Evolutionary conservation across 1,140 invertebrate genomes (phyloP).

Genomic region (Hyles euphorbiae): DNA sequence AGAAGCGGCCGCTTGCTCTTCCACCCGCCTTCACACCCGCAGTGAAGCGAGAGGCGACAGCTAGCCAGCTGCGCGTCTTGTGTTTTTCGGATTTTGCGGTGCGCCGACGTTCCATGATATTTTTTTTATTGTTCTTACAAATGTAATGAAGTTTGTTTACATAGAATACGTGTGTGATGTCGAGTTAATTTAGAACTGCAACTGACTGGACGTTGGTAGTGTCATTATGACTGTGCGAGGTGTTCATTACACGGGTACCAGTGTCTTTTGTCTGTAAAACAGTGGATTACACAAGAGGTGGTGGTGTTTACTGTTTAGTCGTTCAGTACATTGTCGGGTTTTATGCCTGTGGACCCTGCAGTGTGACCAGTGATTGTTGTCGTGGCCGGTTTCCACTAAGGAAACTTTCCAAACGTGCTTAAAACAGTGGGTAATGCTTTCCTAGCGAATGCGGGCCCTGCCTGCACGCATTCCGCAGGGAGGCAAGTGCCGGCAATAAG

Average conservation of each 20-base stretch:
- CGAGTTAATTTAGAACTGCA: conserved; percentile 21
- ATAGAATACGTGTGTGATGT: conserved; percentile 37
- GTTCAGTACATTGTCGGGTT: conserved; percentile 55
- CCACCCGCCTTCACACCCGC: conserved; percentile 52
- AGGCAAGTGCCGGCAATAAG: conserved; percentile 72
- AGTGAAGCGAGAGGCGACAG: conserved; percentile 63
- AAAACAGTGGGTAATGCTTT: conserved; percentile 72
- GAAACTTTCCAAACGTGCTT: conserved; percentile 73
- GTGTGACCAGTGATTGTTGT: conserved; percentile 73
- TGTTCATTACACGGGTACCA: conserved; percentile 58
- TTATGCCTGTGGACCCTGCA: conserved; percentile 49
- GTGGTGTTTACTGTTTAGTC: conserved; percentile 55
- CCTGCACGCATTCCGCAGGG: conserved; percentile 69
- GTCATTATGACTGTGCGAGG: conserved; percentile 36
- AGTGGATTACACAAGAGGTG: conserved; percentile 64
- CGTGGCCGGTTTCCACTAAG: conserved; percentile 69
- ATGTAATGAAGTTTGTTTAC: conserved; percentile 37
- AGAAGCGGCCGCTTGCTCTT: conserved; percentile 38
- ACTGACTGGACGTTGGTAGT: conserved; percentile 34
- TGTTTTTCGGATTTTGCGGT: conserved; percentile 68
- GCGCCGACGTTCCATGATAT: conserved; percentile 63
- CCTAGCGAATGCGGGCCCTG: conserved; percentile 68
- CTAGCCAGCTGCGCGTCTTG: conserved; percentile 67
- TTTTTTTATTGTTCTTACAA: conserved; percentile 40
- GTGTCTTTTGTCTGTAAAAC: conserved; percentile 66